phyloP scores from a whole-genome alignment of 2,797 vertebrate genomes.

The Amniataba percoides region DNA sequence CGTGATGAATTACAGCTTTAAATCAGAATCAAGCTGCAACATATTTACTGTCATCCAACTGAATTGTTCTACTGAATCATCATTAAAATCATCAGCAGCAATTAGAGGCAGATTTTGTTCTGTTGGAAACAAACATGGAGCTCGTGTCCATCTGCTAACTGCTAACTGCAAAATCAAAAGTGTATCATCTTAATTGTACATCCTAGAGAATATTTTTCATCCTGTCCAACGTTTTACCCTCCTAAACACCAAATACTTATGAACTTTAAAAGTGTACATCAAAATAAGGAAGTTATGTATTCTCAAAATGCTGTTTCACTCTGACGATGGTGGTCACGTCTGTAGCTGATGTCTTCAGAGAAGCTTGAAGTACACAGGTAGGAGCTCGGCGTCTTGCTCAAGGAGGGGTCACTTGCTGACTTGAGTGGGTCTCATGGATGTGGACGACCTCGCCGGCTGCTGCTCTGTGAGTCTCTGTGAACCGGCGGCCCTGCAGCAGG shows the following conservation, averaged over 20 bases:
- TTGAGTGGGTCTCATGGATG: background rate
- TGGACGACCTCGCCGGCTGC: background rate
- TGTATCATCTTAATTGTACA: background rate
- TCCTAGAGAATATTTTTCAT: background rate
- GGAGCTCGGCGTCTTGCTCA: background rate
- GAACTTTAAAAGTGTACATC: background rate
- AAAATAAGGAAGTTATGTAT: conserved; percentile 31
- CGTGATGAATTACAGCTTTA: background rate
- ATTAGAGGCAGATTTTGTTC: background rate
- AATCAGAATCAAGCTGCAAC: background rate
- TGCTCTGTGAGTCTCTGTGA: conserved; percentile 46
- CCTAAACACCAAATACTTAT: background rate
- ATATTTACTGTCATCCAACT: background rate
- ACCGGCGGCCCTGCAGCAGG: conserved; percentile 34
- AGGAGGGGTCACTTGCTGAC: too few species aligned
- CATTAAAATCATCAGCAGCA: background rate
- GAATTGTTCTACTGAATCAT: background rate
- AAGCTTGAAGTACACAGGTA: background rate
- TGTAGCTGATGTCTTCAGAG: background rate
- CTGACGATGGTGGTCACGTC: background rate
- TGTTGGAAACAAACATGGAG: background rate
- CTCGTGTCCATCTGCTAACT: background rate
- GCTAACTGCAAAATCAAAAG: background rate
- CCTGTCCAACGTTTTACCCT: background rate
- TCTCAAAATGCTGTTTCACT: conserved; percentile 42